Base-by-base conservation (phyloP, 1,140 invertebrate genomes). In the Laodelphax striatellus region DNA sequence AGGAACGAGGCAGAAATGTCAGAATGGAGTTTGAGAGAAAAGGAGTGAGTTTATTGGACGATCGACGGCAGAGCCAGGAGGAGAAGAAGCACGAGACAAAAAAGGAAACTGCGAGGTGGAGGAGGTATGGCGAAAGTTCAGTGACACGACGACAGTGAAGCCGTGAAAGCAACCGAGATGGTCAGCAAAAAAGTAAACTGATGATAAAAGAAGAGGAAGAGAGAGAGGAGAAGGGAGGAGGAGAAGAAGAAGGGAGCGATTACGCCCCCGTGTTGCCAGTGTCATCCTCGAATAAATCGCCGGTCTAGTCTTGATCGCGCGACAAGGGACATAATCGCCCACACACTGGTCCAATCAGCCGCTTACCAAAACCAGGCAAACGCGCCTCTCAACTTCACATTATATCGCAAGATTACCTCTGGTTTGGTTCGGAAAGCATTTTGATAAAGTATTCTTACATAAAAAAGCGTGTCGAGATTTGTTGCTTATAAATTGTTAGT, bases 241-340 rank as follows among this genome's bases (percentile, higher is more conserved):
- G 24, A 52, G 34, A 52, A 60, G 58, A 52, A 52, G 53, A 22
- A 54, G 50, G 24, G 52, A 52, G 24, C n/a, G 56, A 57, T 34
- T 42, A 42, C 34, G 56, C 34, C 34, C 34, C 34, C 34, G 34
- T 38, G 34, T 38, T 9, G 10, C 34, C 34, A 38, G 34, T 38
- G 34, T 38, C 34, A 38, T 38, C 34, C 34, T 38, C 34, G 34
- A 38, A 38, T 38, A 38, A 38, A 38, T 38, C 34, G 34, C 34
- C 34, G 24, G 24, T 4, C 24, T 28, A 6, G 24, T 28, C 2
- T 28, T 28, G 24, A 28, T 28, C 24, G 24, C 24, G 24, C 24
- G 24, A 28, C 24, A 38, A 38, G 9, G 3, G 11, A 9, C 34
- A 38, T 38, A 38, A 38, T 38, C 34, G 34, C 34, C 34, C 34